Evolutionary conservation across 2,797 vertebrate genomes (phyloP).

Genomic region (Microcaecilia unicolor): DNA sequence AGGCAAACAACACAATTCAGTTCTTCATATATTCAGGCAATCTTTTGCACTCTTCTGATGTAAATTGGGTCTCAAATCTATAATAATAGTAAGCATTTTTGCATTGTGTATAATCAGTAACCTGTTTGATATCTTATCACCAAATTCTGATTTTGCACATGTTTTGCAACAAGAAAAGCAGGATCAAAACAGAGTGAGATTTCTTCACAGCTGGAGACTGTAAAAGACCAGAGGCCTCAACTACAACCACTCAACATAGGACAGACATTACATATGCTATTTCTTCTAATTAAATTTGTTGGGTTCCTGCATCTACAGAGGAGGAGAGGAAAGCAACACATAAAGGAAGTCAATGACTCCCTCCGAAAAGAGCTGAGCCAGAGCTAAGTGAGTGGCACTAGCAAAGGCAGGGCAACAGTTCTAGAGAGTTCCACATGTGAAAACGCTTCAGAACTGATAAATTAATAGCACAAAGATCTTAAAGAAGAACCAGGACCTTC

Average conservation of each 20-base stretch:
- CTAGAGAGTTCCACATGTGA: conserved; percentile 25
- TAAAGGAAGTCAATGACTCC: conserved; percentile 27
- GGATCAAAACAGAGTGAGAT: conserved; percentile 30
- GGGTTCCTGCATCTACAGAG: conserved; percentile 23
- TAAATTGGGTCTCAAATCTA: too few relatives aligned
- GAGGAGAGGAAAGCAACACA: conserved; percentile 20
- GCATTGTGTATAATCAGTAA: conserved; percentile 26
- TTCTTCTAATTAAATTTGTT: conserved; percentile 33
- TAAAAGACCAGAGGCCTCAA: conserved; percentile 24
- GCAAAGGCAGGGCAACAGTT: conserved; percentile 20
- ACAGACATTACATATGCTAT: conserved; percentile 10
- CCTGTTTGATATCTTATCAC: conserved; percentile 20
- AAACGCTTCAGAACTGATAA: conserved; percentile 23
- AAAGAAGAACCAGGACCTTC: conserved; percentile 17
- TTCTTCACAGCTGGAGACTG: conserved; percentile 23
- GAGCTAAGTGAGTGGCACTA: conserved; percentile 26
- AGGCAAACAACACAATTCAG: too few relatives aligned
- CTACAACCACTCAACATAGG: conserved; percentile 1
- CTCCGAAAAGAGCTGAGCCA: conserved; percentile 14
- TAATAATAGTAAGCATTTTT: conserved; percentile 15
- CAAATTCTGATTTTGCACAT: conserved; percentile 40
- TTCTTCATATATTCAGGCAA: too few relatives aligned
- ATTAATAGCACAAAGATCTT: conserved; percentile 10
- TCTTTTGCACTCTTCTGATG: too few relatives aligned
- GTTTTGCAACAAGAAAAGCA: conserved; percentile 29